Conservation (phyloP, 2,113 vertebrate genomes). For the Cyphomyrus plagiostoma region DNA sequence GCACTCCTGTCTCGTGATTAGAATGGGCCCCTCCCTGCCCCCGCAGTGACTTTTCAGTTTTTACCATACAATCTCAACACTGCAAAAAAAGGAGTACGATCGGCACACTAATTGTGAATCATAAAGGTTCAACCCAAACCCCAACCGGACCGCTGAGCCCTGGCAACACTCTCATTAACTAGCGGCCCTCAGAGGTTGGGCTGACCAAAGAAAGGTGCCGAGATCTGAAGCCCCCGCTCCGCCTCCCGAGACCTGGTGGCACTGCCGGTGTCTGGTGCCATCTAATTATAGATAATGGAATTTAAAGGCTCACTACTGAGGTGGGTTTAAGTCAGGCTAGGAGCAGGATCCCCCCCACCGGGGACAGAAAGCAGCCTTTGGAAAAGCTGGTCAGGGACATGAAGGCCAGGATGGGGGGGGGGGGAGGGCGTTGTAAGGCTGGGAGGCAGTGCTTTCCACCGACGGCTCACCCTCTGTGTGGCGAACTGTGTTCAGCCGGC, state of each 20-base stretch:
- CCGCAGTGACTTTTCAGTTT: neutral
- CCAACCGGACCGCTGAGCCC: too few species aligned
- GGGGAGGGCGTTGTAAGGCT: constrained; percentile 23
- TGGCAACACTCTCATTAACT: neutral
- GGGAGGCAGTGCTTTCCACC: constrained; percentile 6
- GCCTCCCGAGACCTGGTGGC: constrained; percentile 55
- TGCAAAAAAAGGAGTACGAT: neutral
- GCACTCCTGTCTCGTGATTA: neutral
- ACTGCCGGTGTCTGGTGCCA: constrained; percentile 50
- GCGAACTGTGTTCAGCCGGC: neutral
- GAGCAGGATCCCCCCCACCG: constrained; percentile 42
- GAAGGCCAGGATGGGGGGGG: neutral
- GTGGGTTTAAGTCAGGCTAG: constrained; percentile 60
- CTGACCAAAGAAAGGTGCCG: constrained; percentile 33
- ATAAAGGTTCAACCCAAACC: neutral
- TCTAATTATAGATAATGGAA: constrained; percentile 69
- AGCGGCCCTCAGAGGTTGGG: constrained; percentile 27
- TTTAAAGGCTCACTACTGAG: constrained; percentile 63
- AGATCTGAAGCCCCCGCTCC: constrained; percentile 45
- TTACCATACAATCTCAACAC: neutral
- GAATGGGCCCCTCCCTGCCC: neutral
- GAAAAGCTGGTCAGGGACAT: constrained; percentile 39
- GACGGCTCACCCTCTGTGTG: neutral
- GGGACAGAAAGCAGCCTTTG: constrained; percentile 36
- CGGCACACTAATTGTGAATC: neutral